Conservation (phyloP, 2,797 vertebrate genomes). For the Pelobates cultripes region DNA sequence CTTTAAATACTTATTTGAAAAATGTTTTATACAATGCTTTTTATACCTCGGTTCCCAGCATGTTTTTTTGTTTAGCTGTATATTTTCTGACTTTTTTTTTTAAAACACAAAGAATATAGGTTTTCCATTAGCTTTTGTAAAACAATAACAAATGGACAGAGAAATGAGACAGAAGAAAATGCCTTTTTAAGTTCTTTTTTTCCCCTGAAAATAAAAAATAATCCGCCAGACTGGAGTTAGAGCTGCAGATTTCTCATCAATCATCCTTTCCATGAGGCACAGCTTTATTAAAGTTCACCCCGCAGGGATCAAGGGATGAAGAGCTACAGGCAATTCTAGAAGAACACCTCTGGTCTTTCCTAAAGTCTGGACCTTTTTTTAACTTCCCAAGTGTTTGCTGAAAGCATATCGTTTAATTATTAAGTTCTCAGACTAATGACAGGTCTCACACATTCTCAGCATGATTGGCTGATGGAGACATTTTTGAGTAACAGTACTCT, state of each 20-base stretch:
- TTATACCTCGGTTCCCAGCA: too few species aligned
- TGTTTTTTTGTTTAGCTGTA: too few species aligned
- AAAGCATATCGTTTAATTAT: too few species aligned
- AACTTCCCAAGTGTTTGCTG: too few species aligned
- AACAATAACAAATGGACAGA: conserved; percentile 13
- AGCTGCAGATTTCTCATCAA: background rate
- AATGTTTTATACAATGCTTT: too few species aligned
- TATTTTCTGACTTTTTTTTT: too few species aligned
- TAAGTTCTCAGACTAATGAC: too few species aligned
- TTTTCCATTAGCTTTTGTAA: conserved; percentile 11
- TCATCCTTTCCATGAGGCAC: conserved; percentile 3
- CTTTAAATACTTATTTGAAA: too few species aligned
- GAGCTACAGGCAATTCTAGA: background rate
- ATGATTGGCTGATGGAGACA: too few species aligned
- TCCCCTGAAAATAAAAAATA: background rate
- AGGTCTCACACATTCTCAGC: too few species aligned
- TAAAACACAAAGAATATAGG: background rate
- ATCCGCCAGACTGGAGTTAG: conserved; percentile 9
- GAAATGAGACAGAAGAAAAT: background rate
- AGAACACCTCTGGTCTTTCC: background rate
- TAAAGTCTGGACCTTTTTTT: too few species aligned
- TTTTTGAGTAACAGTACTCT: too few species aligned
- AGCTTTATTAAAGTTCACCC: conserved; percentile 9
- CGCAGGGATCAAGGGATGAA: conserved; percentile 7
- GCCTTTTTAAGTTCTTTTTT: background rate